These are phyloP conservation scores for Callipepla californica DNA, from an alignment of 2,113 vertebrate genomes.

Conservation along the genomic window DNA sequence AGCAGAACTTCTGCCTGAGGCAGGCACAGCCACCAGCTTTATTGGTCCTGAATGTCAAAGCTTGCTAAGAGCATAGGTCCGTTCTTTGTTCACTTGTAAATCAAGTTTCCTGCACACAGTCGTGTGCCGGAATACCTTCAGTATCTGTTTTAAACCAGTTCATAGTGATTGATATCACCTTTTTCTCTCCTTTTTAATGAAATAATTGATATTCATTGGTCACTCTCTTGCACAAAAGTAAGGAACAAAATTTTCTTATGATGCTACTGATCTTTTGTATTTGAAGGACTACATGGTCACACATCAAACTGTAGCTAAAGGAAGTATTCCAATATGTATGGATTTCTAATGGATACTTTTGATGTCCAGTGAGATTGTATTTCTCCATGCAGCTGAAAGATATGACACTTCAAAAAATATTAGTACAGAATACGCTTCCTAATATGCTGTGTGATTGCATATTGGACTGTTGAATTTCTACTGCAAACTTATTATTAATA, in stretches of 20 bases:
- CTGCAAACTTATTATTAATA: not conserved
- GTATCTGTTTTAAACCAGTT: not conserved
- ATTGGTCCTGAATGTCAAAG: not conserved
- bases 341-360: not conserved
- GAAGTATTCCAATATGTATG: not conserved
- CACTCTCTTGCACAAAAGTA: not conserved
- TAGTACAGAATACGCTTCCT: not conserved
- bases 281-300: not conserved
- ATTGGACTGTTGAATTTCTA: not conserved
- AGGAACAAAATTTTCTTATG: not conserved
- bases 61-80: not conserved
- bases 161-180: rapidly evolving
- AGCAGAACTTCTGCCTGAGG: not conserved
- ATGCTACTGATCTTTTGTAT: not conserved
- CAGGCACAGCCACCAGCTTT: not conserved
- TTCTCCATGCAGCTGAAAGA: not conserved
- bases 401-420: not conserved
- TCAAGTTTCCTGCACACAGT: not conserved
- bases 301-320: not conserved
- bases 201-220: not conserved
- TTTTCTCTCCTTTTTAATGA: not conserved
- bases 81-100: not conserved
- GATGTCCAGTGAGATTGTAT: not conserved
- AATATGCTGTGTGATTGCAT: not conserved
- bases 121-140: not conserved